A percentile compares a stretch with the other conserved stretches of the same genome.
phyloP scores from a whole-genome alignment of 2,888 invertebrate species.

The Octodonta nipae region DNA sequence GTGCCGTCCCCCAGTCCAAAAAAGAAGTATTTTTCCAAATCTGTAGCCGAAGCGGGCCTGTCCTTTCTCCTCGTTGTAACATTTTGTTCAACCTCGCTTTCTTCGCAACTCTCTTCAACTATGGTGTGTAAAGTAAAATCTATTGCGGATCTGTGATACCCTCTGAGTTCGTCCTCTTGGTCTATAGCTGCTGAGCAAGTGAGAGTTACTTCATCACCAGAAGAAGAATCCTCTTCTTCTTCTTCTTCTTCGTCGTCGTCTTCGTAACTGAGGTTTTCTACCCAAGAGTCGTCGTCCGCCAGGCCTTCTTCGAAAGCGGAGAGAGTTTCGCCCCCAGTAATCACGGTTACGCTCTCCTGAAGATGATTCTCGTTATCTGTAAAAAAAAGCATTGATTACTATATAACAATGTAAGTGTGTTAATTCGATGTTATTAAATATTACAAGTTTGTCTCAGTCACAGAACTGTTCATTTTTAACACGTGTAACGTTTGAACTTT shows the following conservation, averaged over 20 bases:
- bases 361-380: conserved; percentile 23
- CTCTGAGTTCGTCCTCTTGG: conserved; percentile 67
- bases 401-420: neutral
- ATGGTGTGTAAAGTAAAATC: conserved; percentile 87
- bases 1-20: conserved; percentile 63
- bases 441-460: too few species aligned
- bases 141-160: conserved; percentile 69
- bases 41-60: conserved; percentile 63
- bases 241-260: conserved; percentile 44
- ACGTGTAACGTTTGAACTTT: too few species aligned
- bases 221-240: conserved; percentile 50
- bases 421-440: too few species aligned
- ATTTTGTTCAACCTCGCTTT: conserved; percentile 67
- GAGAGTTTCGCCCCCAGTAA: conserved; percentile 55
- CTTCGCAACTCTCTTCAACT: conserved; percentile 88
- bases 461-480: too few species aligned
- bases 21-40: conserved; percentile 82
- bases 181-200: conserved; percentile 44
- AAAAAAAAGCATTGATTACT: conserved; percentile 19
- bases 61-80: conserved; percentile 40
- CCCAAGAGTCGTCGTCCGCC: conserved; percentile 85
- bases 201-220: conserved; percentile 51
- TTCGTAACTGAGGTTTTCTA: conserved; percentile 72
- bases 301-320: conserved; percentile 72
- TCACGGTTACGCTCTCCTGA: conserved; percentile 52